phyloP scores from a whole-genome alignment of 2,888 invertebrate genomes.

The Antitype chi region DNA sequence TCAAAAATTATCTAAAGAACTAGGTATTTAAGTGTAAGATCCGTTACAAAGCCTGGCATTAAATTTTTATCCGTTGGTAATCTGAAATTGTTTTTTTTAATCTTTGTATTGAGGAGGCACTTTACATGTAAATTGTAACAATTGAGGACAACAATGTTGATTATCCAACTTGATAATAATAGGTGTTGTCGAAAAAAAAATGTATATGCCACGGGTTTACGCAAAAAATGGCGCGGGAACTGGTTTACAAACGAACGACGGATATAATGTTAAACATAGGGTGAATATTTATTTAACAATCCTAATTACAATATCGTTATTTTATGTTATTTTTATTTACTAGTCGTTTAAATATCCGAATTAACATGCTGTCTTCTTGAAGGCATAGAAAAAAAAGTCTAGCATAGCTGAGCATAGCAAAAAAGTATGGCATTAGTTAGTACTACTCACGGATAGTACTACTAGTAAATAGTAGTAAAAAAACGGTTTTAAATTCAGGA shows the following conservation, averaged over 20 bases:
- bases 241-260: slow-evolving; percentile 11
- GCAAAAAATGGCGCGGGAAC: slow-evolving; percentile 9
- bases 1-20: slow-evolving; percentile 18
- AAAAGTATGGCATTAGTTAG: slow-evolving; percentile 10
- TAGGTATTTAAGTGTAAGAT: slow-evolving; percentile 2
- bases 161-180: slow-evolving; percentile 31
- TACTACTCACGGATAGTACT: too few species aligned
- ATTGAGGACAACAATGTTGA: slow-evolving; percentile 20
- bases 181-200: slow-evolving; percentile 22
- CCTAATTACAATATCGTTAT: background rate
- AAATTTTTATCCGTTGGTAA: slow-evolving; percentile 43
- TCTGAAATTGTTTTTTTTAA: slow-evolving; percentile 21
- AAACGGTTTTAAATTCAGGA: background rate
- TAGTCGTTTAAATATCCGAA: background rate
- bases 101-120: background rate
- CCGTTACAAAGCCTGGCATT: slow-evolving; percentile 21
- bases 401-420: too few species aligned
- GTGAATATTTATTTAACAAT: slow-evolving; percentile 1
- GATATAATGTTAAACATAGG: background rate
- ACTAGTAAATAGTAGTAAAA: too few species aligned
- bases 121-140: slow-evolving; percentile 28
- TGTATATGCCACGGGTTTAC: background rate
- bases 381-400: background rate
- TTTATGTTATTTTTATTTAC: background rate
- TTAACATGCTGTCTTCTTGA: background rate